Evolutionary conservation across 2,888 invertebrate genomes (phyloP), one percentile per base, ranked within the genome.

Genomic region (Agrotis puta): DNA sequence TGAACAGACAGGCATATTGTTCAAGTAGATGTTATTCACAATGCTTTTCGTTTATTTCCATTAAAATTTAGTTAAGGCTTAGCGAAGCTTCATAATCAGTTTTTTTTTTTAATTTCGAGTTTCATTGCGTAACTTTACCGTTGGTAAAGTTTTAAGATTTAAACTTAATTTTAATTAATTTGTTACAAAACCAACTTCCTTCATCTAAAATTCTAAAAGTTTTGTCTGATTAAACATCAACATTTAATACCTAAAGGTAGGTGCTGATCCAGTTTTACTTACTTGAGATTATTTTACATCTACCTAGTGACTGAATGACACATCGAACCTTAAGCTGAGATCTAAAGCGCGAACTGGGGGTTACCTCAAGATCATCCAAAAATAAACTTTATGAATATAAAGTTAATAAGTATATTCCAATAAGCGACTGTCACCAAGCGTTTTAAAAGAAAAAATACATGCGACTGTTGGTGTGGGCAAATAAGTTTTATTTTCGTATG

Each of bases 121-220:
- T 59, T 79, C 20, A 64, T 39, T 20, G 53, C 33, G 58, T 45
- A 45, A 39, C 16, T 72, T 72, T 53, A 62, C 20, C 33, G 51
- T 50, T 48, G 20, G 24, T n/a, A 43, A n/a, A 48, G 64, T 18
- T 53, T 51, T 33, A n/a, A 18, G 57, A n/a, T 51, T 33, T 20
- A 20, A 2, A 45, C 50, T 57, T 68, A 27, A 68, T 47, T 51
- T 48, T 43, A 58, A 51, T 62, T 43, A 58, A 48, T 70, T 48
- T 53, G 43, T 70, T 78, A 58, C 22, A 11, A 70, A 74, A 24
- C 39, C 45, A 48, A 33, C 47, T 57, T 62, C 51, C 58, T 43
- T 69, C 16, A 69, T 77, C 53, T 51, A 68, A 51, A 77, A n/a
- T 58, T 77, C 69, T 51, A 61, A 51, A 77, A 77, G n/a, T 76